Evolutionary conservation across 2,888 invertebrate genomes (phyloP), one percentile per base, ranked within the genome.

Genomic region (Protophormia terraenovae): DNA sequence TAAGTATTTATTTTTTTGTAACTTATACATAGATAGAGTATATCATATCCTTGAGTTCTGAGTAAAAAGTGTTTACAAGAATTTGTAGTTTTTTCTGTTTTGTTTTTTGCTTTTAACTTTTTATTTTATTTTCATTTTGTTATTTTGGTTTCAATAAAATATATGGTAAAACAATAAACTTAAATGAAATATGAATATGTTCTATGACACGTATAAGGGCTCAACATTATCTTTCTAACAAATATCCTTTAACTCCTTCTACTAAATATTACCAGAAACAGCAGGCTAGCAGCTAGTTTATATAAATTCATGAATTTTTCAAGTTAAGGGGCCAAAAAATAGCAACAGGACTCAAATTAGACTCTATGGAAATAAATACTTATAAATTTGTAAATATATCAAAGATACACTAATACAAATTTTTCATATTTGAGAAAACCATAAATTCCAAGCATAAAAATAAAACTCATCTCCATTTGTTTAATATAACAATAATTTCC

Each of bases 101-200:
- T 53, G 14, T 41, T 27, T 7, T 16, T 22, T n/a, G 8, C n/a
- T 45, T 47, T 27, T 66, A 3, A n/a, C n/a, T n/a, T n/a, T n/a
- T n/a, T n/a, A n/a, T n/a, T 64, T 2, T 27, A 24, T 2, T 50
- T 69, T 32, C 1, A 58, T 60, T 60, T 19, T 41, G 45, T 62
- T 41, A 16, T 45, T 55, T 64, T 32, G 64, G 16, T 35, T 69
- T 73, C 41, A 69, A 72, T 62, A 24, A 50, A 50, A 58, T 66
- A 64, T 64, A 58, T 53, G n/a, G 76, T 58, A 77, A 84, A 84
- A 84, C 81, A 84, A 84, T 84, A 81, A 81, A 84, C 76, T 84
- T 77, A 69, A 78, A 73, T 81, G 77, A 85, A 73, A 85, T 78
- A 81, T 78, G 84, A 85, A 81, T 82, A 85, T 81, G 84, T 85